Percentiles rank a stretch among this genome's conserved stretches.
Evolutionary conservation across 1,140 invertebrate species (phyloP).

Genomic region (Drosophila biarmipes): DNA sequence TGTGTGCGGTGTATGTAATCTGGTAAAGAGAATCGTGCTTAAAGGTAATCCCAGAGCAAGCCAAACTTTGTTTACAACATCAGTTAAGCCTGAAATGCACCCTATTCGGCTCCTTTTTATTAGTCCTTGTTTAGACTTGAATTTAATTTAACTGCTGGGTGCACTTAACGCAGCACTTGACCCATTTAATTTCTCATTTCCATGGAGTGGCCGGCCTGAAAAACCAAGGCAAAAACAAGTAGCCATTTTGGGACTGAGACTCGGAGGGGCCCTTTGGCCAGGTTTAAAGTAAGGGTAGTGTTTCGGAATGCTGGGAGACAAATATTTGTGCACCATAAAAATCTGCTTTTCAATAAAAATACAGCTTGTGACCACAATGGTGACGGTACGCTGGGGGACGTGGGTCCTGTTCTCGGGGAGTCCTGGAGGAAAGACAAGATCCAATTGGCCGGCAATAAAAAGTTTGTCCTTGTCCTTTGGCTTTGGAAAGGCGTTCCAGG

Average conservation of each 20-base stretch:
- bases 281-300: slow-evolving; percentile 26
- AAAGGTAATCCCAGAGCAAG: slow-evolving; percentile 30
- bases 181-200: slow-evolving; percentile 30
- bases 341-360: slow-evolving; percentile 66
- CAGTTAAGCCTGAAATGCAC: slow-evolving; percentile 13
- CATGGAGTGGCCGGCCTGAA: not conserved
- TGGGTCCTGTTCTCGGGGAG: slow-evolving; percentile 5
- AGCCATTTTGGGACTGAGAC: slow-evolving; percentile 6
- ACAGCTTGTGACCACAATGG: slow-evolving; percentile 53
- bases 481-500: slow-evolving; percentile 22
- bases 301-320: slow-evolving; percentile 27
- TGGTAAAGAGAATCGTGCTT: slow-evolving; percentile 39
- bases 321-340: slow-evolving; percentile 52
- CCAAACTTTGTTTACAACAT: slow-evolving; percentile 7
- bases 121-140: slow-evolving; percentile 7
- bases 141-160: slow-evolving; percentile 13
- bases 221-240: not conserved
- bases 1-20: slow-evolving; percentile 32
- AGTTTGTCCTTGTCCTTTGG: slow-evolving; percentile 61
- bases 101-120: slow-evolving; percentile 19
- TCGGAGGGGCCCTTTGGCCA: not conserved
- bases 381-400: slow-evolving; percentile 43
- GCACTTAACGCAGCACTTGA: slow-evolving; percentile 30
- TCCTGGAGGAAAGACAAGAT: slow-evolving; percentile 46
- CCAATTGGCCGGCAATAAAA: slow-evolving; percentile 78